Base-by-base conservation (phyloP, 2,888 invertebrate genomes). In the Lithophane socia region DNA sequence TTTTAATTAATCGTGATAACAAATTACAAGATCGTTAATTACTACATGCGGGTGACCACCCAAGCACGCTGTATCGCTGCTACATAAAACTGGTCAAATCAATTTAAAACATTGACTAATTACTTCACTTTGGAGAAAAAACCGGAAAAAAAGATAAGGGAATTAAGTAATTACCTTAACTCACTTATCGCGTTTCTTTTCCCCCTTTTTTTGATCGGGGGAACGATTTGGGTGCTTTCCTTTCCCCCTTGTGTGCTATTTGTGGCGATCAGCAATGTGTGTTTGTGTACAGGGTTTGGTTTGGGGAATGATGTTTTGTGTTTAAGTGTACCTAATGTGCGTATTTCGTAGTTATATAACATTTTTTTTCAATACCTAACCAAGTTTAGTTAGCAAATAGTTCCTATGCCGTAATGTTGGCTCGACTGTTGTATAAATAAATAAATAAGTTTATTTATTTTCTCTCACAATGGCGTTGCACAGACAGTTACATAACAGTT, bases 1-100 rank as follows among this genome's bases (percentile, higher is more conserved):
- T 54, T 71, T 77, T 77, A 88, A 88, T 88, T 54, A 81, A 82
- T 79, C 73, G 63, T 84, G 73, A 86, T 84, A 80, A 90, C 86
- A 84, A 86, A 85, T 82, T 76, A 90, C 86, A 83, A 86, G 89
- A 83, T 72, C 75, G 86, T 91, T 92, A 91, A 93, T 93, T 91
- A 58, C 61, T 76, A 76, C 87, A 93, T 93, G 91, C 92, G 94
- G 94, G 94, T 87, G 90, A 89, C 88, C 86, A 75, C 72, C 79
- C 81, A 77, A 76, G 76, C 84, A 72, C 77, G 12, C 75, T 73
- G 87, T 90, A 88, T 52, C 54, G 24, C 10, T 52, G 13, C 13
- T 29, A n/a, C 37, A 29, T 69, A 18, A 84, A 77, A 83, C 87
- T 85, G 85, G 86, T 84, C 75, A 76, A 80, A 80, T 86, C 85